These are phyloP conservation scores for Columba janthina DNA, from an alignment of 2,113 vertebrate species.

Conservation along the genomic window DNA sequence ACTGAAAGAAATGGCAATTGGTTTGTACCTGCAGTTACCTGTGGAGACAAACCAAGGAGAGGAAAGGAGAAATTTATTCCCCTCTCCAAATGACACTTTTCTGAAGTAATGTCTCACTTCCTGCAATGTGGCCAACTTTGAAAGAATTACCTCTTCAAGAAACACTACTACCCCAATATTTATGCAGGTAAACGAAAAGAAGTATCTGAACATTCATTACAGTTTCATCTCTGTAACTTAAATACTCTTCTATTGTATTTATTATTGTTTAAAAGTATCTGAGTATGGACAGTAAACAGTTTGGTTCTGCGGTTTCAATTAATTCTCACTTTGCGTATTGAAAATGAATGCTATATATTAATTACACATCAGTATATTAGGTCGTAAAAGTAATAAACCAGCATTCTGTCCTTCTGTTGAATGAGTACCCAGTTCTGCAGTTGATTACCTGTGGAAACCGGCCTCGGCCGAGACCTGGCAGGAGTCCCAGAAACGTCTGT, in stretches of 20 bases:
- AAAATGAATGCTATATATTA: background rate
- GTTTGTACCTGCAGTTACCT: background rate
- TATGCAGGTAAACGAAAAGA: background rate
- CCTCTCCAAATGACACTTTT: background rate
- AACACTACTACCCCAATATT: background rate
- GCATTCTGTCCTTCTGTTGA: background rate
- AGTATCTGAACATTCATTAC: background rate
- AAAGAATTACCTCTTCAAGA: background rate
- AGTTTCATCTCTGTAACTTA: background rate
- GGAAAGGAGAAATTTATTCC: background rate
- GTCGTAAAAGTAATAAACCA: background rate
- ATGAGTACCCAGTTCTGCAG: background rate
- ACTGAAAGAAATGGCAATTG: background rate
- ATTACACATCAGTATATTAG: background rate
- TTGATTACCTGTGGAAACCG: constrained; percentile 90
- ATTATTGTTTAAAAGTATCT: background rate
- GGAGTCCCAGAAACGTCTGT: constrained; percentile 9
- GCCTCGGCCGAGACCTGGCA: constrained; percentile 78
- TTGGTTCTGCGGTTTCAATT: background rate
- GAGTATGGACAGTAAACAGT: background rate
- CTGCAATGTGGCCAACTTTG: background rate
- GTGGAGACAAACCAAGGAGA: background rate
- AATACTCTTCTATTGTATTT: background rate
- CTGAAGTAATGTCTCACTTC: background rate
- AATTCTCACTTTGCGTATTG: background rate